Conservation (phyloP, 2,888 invertebrate genomes). For the Oligia latruncula region DNA sequence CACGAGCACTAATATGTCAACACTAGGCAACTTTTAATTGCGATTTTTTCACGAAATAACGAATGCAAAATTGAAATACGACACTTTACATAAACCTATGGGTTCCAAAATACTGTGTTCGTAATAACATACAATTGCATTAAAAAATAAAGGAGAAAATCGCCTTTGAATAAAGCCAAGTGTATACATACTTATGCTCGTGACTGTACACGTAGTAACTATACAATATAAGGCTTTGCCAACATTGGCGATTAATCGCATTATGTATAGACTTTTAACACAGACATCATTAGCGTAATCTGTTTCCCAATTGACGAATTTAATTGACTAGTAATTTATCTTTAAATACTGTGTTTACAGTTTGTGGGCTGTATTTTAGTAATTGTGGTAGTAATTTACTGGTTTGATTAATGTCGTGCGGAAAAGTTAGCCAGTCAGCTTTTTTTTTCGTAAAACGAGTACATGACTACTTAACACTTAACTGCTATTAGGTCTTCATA, state of each 20-base stretch:
- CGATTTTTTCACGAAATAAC: too few relatives aligned
- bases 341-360: conserved; percentile 23
- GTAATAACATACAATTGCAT: too few relatives aligned
- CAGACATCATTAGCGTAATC: conserved; percentile 52
- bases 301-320: conserved; percentile 36
- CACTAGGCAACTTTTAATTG: too few relatives aligned
- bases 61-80: too few relatives aligned
- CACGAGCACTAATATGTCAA: too few relatives aligned
- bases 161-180: too few relatives aligned
- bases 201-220: neutral
- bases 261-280: conserved; percentile 36
- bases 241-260: conserved; percentile 38
- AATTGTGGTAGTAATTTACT: neutral
- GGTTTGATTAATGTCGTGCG: neutral
- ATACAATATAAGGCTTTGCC: conserved; percentile 7
- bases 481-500: too few relatives aligned
- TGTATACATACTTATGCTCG: too few relatives aligned
- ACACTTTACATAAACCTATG: too few relatives aligned
- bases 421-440: neutral
- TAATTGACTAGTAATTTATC: conserved; percentile 40
- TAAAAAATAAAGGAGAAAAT: too few relatives aligned
- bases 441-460: neutral
- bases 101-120: too few relatives aligned
- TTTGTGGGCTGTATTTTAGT: conserved; percentile 2
- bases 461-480: too few relatives aligned